Percentiles rank a stretch among this genome's conserved stretches.
Conservation (phyloP, 2,888 invertebrate genomes). For the Sycophila texana region DNA sequence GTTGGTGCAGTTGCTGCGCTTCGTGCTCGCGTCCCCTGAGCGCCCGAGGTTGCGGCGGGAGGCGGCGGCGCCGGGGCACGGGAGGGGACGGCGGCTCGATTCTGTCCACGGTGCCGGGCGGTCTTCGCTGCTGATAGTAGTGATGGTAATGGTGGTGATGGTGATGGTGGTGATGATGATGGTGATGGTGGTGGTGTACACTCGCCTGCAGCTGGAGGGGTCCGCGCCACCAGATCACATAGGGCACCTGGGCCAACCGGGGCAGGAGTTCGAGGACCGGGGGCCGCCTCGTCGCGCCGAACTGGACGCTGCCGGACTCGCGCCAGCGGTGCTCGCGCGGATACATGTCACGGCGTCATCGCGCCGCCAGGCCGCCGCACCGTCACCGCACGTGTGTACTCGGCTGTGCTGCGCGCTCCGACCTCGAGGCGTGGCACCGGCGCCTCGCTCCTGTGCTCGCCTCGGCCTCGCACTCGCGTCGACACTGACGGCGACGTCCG, state of each 20-base stretch:
- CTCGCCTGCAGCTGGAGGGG: slow-evolving; percentile 8
- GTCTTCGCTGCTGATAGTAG: slow-evolving; percentile 2
- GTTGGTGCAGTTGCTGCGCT: slow-evolving; percentile 16
- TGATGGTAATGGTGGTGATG: slow-evolving; percentile 34
- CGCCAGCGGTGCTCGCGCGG: slow-evolving; percentile 69
- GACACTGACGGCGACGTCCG: too few relatives aligned
- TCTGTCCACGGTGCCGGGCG: slow-evolving; percentile 30
- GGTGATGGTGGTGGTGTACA: slow-evolving; percentile 25
- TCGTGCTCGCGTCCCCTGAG: slow-evolving; percentile 16
- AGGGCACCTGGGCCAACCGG: slow-evolving; percentile 41
- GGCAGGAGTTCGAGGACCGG: slow-evolving; percentile 14
- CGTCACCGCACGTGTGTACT: background rate
- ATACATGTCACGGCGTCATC: slow-evolving; percentile 71
- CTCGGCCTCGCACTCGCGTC: background rate
- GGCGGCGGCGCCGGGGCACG: slow-evolving; percentile 48
- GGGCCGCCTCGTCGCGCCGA: slow-evolving; percentile 22
- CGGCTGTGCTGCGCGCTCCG: background rate
- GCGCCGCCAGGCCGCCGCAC: background rate
- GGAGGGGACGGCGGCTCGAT: slow-evolving; percentile 39
- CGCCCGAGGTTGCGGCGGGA: slow-evolving; percentile 26
- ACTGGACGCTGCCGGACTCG: slow-evolving; percentile 64
- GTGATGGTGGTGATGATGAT: slow-evolving; percentile 23
- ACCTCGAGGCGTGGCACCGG: slow-evolving; percentile 18
- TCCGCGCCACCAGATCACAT: slow-evolving; percentile 50
- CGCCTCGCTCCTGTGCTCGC: background rate